phyloP scores from a whole-genome alignment of 1,140 invertebrate genomes.

The Megalopta genalis region DNA sequence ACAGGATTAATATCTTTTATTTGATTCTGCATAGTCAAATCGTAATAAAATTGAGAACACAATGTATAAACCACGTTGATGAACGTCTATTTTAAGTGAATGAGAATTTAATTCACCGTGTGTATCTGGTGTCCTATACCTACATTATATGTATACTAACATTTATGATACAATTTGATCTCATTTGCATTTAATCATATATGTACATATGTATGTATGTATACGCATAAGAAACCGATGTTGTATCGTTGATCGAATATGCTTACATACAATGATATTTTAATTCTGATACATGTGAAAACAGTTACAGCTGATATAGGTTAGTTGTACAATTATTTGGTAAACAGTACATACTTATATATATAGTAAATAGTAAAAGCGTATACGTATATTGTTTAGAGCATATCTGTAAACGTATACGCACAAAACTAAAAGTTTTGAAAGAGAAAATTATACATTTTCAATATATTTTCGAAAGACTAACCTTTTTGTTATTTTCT shows the following conservation, averaged over 20 bases:
- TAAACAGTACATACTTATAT: no score
- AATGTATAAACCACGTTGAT: neutral
- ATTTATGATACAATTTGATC: conserved; percentile 21
- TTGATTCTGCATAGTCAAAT: neutral
- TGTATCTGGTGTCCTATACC: no score
- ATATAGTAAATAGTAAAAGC: neutral
- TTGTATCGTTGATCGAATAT: neutral
- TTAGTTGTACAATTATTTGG: neutral
- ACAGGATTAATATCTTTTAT: neutral
- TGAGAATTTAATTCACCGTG: neutral
- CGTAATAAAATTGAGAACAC: neutral
- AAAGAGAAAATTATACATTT: neutral
- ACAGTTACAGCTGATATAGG: conserved; percentile 2
- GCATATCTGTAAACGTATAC: neutral
- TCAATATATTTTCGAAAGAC: neutral
- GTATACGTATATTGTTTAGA: conserved; percentile 10
- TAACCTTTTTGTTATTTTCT: neutral
- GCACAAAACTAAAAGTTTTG: neutral
- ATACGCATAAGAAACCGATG: conserved; percentile 8
- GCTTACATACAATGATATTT: neutral
- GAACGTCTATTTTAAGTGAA: neutral
- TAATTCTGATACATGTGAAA: neutral
- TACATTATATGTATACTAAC: neutral
- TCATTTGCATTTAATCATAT: conserved; percentile 27
- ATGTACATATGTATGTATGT: neutral